phyloP scores from a whole-genome alignment of 1,140 invertebrate genomes.

The Calliphora vicina region DNA sequence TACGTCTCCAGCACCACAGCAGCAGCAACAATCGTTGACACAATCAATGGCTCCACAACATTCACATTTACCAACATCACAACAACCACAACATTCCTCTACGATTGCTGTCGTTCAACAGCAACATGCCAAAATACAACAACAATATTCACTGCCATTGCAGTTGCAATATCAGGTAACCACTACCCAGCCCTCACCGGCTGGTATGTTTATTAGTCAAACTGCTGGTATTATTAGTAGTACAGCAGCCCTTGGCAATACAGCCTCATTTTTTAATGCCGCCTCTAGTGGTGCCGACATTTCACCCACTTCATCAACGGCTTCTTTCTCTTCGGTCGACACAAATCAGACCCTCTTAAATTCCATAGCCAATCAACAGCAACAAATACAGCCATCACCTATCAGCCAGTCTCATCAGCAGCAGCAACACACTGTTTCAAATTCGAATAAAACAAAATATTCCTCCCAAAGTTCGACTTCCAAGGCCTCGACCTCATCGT shows the following conservation, averaged over 20 bases:
- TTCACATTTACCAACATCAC: constrained; percentile 49
- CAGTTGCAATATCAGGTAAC: constrained; percentile 49
- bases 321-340: constrained; percentile 59
- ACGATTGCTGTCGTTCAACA: constrained; percentile 21
- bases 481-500: constrained; percentile 4
- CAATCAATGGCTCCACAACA: constrained; percentile 44
- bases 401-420: constrained; percentile 25
- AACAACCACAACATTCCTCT: constrained; percentile 47
- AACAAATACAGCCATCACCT: constrained; percentile 34
- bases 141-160: constrained; percentile 49
- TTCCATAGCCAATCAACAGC: constrained; percentile 50
- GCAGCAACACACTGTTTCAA: neutral
- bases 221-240: constrained; percentile 43
- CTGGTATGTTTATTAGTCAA: constrained; percentile 55
- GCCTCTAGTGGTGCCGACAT: constrained; percentile 48
- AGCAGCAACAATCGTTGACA: constrained; percentile 42
- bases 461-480: constrained; percentile 18
- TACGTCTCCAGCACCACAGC: constrained; percentile 57
- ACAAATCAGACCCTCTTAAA: constrained; percentile 61
- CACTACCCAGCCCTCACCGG: constrained; percentile 56
- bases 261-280: neutral
- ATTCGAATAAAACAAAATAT: neutral
- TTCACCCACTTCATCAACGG: constrained; percentile 56
- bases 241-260: constrained; percentile 31
- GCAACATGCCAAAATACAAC: constrained; percentile 41